Percentiles rank a stretch among this genome's conserved stretches.
Conservation (phyloP, 2,888 invertebrate species). For the Dusona sp. region DNA sequence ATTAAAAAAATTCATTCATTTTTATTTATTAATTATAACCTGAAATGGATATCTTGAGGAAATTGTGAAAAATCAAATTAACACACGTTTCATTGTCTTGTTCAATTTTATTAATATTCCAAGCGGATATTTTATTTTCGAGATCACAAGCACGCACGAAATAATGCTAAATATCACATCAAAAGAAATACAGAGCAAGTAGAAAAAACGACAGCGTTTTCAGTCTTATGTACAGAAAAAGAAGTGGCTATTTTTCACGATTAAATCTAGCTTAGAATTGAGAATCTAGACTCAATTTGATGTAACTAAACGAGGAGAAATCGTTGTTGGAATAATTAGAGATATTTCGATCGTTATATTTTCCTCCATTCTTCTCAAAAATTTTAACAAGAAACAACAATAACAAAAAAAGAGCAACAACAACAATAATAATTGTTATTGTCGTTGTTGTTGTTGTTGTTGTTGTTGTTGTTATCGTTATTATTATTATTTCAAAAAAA, state of each 20-base stretch:
- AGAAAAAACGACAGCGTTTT: slow-evolving; percentile 62
- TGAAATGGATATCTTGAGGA: slow-evolving; percentile 3
- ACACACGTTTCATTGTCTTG: not conserved
- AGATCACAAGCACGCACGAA: slow-evolving; percentile 22
- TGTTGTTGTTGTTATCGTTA: no score
- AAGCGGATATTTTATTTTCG: slow-evolving; percentile 6
- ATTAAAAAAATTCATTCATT: no score
- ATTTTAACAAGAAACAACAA: slow-evolving; percentile 5
- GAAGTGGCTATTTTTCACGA: slow-evolving; percentile 38
- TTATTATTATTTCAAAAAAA: no score
- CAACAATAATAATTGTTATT: not conserved
- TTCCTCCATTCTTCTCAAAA: not conserved
- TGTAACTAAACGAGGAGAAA: not conserved
- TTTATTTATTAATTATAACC: no score
- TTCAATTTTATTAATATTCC: slow-evolving; percentile 39
- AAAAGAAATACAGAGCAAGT: not conserved
- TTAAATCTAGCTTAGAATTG: slow-evolving; percentile 37
- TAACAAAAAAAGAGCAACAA: not conserved
- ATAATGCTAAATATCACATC: slow-evolving; percentile 61
- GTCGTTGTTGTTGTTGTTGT: no score
- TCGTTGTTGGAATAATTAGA: not conserved
- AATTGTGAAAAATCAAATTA: slow-evolving; percentile 16
- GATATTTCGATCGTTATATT: not conserved
- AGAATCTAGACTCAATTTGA: not conserved
- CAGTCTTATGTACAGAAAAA: slow-evolving; percentile 76